These are phyloP conservation scores for Monarcha castaneiventris DNA, from an alignment of 2,113 vertebrate genomes.

Conservation along the genomic window DNA sequence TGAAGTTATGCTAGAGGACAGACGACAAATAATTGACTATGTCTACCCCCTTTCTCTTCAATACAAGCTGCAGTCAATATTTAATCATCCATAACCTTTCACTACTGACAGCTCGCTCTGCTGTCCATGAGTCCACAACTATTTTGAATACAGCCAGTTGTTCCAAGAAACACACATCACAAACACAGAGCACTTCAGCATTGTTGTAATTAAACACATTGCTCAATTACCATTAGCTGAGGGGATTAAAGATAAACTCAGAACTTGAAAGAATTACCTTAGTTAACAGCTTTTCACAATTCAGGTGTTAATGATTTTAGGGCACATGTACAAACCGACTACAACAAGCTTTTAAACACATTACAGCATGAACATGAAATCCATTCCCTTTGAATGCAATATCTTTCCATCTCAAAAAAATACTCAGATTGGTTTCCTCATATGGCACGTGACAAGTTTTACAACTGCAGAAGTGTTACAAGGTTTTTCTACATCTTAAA, in stretches of 20 bases:
- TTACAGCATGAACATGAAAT: not conserved
- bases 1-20: not conserved
- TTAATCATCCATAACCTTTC: not conserved
- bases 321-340: not conserved
- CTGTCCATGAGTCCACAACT: not conserved
- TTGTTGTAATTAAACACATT: not conserved
- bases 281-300: not conserved
- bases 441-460: accelerated
- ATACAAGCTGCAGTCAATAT: not conserved
- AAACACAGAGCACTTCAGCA: not conserved
- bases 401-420: not conserved
- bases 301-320: not conserved
- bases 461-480: not conserved
- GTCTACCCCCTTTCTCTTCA: not conserved
- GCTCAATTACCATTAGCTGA: not conserved
- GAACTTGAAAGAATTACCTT: not conserved
- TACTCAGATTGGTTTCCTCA: not conserved
- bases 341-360: not conserved
- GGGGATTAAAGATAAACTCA: not conserved
- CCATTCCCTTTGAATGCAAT: not conserved
- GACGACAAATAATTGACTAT: not conserved
- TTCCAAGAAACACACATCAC: not conserved
- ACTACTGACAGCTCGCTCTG: not conserved
- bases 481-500: not conserved
- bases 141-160: not conserved